phyloP scores from a whole-genome alignment of 2,797 vertebrate genomes.

The Clarias fuscus region DNA sequence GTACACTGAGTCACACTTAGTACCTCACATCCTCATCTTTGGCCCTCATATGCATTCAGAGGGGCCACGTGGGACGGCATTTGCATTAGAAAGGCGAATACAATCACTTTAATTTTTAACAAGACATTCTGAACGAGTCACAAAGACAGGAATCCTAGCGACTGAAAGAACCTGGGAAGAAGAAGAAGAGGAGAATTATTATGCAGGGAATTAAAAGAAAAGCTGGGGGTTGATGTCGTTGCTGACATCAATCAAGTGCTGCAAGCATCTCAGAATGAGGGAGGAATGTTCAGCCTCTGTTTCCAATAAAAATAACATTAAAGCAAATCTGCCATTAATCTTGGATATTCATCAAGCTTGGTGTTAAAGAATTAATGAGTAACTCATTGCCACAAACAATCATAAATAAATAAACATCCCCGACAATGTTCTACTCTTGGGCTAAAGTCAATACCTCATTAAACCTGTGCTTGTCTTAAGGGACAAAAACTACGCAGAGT shows the following conservation, averaged over 20 bases:
- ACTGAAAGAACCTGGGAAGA: slow-evolving; percentile 53
- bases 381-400: slow-evolving; percentile 83
- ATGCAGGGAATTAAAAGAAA: slow-evolving; percentile 59
- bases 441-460: slow-evolving; percentile 84
- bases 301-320: slow-evolving; percentile 75
- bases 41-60: slow-evolving; percentile 72
- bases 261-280: slow-evolving; percentile 50
- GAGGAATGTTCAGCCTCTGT: slow-evolving; percentile 50
- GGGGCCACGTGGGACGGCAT: slow-evolving; percentile 75
- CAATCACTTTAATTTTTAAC: slow-evolving; percentile 83
- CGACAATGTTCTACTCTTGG: slow-evolving; percentile 81
- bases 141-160: slow-evolving; percentile 59
- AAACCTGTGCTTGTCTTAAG: slow-evolving; percentile 8
- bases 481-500: slow-evolving; percentile 24
- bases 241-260: slow-evolving; percentile 67
- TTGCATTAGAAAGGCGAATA: slow-evolving; percentile 72
- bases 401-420: slow-evolving; percentile 88
- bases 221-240: slow-evolving; percentile 47
- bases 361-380: slow-evolving; percentile 84
- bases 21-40: slow-evolving; percentile 59
- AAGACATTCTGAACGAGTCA: slow-evolving; percentile 73
- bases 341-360: slow-evolving; percentile 85
- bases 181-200: slow-evolving; percentile 46
- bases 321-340: slow-evolving; percentile 82
- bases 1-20: slow-evolving; percentile 51